Conservation (phyloP, 2,888 invertebrate genomes). For the Zonitis immaculata region DNA sequence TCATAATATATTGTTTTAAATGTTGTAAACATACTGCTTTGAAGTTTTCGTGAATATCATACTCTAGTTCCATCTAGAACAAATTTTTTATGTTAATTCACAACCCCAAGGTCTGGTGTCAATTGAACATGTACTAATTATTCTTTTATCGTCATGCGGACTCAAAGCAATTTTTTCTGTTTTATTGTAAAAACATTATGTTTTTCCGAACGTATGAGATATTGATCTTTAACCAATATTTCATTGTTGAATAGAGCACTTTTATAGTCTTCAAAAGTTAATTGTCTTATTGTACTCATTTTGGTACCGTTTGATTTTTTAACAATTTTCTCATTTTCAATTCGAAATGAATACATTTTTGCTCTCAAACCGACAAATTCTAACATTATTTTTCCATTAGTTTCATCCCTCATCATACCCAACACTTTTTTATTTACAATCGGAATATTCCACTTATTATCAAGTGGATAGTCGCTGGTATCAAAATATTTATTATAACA, state of each 20-base stretch:
- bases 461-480: constrained; percentile 9
- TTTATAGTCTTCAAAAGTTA: constrained; percentile 7
- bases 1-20: too few relatives aligned
- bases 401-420: constrained; percentile 18
- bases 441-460: constrained; percentile 12
- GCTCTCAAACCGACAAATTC: constrained; percentile 14
- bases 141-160: constrained; percentile 9
- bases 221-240: neutral
- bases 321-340: neutral
- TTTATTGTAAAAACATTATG: constrained; percentile 7
- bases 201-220: neutral
- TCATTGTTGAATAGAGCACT: neutral
- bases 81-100: neutral
- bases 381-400: constrained; percentile 9
- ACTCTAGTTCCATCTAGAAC: neutral
- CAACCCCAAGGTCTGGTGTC: constrained; percentile 8
- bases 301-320: constrained; percentile 7
- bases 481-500: constrained; percentile 10
- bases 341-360: constrained; percentile 9
- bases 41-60: neutral
- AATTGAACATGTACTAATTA: neutral
- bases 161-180: constrained; percentile 8
- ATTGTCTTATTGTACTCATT: neutral
- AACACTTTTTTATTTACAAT: constrained; percentile 9
- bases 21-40: neutral